Conservation (phyloP, 2,797 vertebrate species). For the Peromyscus melanophrys region DNA sequence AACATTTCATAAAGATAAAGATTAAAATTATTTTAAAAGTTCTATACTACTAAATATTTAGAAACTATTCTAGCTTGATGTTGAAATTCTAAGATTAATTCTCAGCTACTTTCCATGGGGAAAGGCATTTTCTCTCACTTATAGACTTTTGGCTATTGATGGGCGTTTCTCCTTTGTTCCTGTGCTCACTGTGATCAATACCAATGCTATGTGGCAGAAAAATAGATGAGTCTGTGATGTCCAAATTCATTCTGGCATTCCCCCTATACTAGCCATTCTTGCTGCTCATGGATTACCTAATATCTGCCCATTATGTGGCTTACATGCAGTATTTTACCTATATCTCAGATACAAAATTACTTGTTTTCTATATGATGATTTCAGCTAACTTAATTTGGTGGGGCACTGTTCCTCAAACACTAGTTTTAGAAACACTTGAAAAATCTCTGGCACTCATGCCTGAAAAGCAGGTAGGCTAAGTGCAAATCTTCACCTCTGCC, state of each 20-base stretch:
- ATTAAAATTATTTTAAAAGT: constrained; percentile 8
- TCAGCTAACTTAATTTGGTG: not conserved
- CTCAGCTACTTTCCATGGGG: not conserved
- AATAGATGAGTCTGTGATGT: not conserved
- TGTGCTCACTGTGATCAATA: not conserved
- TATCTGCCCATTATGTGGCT: not conserved
- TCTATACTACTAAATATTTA: not conserved
- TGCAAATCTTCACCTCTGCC: not conserved
- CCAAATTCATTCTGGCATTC: not conserved
- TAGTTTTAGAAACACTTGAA: not conserved
- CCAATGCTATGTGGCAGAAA: not conserved
- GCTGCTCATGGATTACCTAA: not conserved
- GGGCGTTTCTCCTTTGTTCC: not conserved
- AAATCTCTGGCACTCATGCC: not conserved
- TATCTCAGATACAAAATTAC: not conserved
- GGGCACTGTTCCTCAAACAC: not conserved
- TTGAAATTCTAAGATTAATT: constrained; percentile 22
- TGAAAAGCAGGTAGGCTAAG: not conserved
- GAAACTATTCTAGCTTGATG: not conserved
- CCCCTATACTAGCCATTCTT: not conserved
- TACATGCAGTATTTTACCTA: not conserved
- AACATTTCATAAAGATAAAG: constrained; percentile 27
- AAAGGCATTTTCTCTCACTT: not conserved
- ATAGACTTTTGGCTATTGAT: not conserved
- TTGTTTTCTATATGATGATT: not conserved